These are phyloP conservation scores for Drosophila ficusphila DNA, from an alignment of 1,140 invertebrate species.

Conservation along the genomic window DNA sequence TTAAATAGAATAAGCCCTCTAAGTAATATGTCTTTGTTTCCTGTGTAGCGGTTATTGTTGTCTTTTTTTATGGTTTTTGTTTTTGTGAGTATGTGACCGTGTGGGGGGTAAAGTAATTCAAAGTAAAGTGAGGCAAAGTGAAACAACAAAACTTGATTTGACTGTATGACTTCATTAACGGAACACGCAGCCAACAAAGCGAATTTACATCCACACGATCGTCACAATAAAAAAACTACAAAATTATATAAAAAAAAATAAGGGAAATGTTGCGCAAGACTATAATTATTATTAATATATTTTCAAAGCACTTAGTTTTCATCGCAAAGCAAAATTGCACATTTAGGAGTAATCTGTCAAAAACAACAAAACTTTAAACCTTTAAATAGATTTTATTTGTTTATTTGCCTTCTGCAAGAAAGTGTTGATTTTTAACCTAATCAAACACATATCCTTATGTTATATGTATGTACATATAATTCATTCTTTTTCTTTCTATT, in stretches of 20 bases:
- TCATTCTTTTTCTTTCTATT: background rate
- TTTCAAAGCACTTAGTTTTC: background rate
- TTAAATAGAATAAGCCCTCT: no score
- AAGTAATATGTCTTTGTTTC: background rate
- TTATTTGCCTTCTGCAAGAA: no score
- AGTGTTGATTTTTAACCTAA: no score
- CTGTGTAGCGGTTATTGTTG: conserved; percentile 8
- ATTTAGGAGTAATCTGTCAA: no score
- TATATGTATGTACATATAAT: no score
- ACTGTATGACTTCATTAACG: conserved; percentile 77
- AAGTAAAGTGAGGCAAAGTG: conserved; percentile 44
- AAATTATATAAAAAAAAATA: background rate
- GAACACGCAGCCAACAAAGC: conserved; percentile 32
- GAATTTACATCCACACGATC: conserved; percentile 18
- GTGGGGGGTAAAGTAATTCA: conserved; percentile 38
- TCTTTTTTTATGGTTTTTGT: conserved; percentile 2
- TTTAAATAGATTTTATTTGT: no score
- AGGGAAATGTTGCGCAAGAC: background rate
- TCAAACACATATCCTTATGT: no score
- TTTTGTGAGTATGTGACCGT: background rate
- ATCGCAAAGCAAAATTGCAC: no score
- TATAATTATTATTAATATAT: conserved; percentile 1
- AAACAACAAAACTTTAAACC: no score
- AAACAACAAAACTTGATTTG: conserved; percentile 59
- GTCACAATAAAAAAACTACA: background rate